Base-by-base conservation (phyloP, 2,113 vertebrate genomes). In the Hystrix brachyura region DNA sequence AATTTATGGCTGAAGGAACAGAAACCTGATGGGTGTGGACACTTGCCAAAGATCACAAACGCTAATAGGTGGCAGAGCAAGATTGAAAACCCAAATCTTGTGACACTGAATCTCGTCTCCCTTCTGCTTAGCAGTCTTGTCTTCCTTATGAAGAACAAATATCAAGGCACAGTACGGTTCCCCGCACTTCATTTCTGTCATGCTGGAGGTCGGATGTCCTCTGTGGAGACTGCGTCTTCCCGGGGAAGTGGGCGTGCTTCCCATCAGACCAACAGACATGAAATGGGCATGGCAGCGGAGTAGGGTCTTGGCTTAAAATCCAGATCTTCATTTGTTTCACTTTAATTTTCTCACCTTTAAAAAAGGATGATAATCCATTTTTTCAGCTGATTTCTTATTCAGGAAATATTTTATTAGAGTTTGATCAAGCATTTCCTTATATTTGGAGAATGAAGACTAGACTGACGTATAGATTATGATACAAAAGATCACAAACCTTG, bases 81-180 rank as follows among this genome's bases (percentile, higher is more conserved):
- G 69, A 25, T 82, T 57, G 46, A 62, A 34, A 53, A 32, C 3
- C 48, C 55, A 80, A 62, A 12, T 46, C 25, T 9, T 17, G 53
- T 6, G 19, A 60, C 10, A 76, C 88, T 55, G 55, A 51, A 18
- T 72, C 55, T 55, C 78, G 25, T 21, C 2, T 29, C 4, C 15
- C 59, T 43, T 7, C n/a, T 48, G 9, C 38, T 64, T 7, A 27
- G 80, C 27, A 29, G 2, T n/a, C 32, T 34, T 46, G 25, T 43
- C 53, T 87, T 72, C 82, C 38, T 38, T 60, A 38, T 80, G 78
- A 85, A 46, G 67, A 80, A 62, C 23, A 18, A 46, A 18, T 1
- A 2, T 7, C 25, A 23, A 25, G 21, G n/a, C 13, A 1, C 10
- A 55, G 1, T 1, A 27, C 13, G 1, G 0, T 8, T 29, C 19